These are phyloP conservation scores for Caenorhabditis latens DNA, from an alignment of 1,140 invertebrate species.

Conservation along the genomic window DNA sequence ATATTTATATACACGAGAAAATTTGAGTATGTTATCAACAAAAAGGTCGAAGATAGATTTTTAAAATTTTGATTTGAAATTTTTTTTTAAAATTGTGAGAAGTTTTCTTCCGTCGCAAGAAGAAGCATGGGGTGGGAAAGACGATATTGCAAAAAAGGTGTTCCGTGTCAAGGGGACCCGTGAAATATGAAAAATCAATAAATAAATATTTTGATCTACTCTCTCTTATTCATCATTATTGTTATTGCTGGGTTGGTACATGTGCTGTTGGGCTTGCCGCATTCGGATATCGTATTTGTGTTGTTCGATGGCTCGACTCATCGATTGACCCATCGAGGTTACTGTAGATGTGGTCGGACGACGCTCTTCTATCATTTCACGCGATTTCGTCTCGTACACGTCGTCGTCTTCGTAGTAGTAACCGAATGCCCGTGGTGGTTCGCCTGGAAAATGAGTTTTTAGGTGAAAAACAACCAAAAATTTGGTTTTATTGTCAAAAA, in stretches of 20 bases:
- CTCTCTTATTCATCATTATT: not conserved
- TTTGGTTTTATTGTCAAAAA: not conserved
- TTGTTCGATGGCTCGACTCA: constrained; percentile 68
- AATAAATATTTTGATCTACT: not conserved
- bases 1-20: not conserved
- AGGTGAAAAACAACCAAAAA: not conserved
- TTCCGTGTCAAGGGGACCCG: not conserved
- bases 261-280: constrained; percentile 71
- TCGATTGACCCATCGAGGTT: constrained; percentile 55
- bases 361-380: constrained; percentile 43
- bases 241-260: constrained; percentile 65
- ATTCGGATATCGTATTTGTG: constrained; percentile 70
- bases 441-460: constrained; percentile 10
- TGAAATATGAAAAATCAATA: not conserved
- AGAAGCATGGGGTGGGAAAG: constrained; percentile 3
- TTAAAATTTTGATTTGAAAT: too few species aligned
- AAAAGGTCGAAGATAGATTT: too few species aligned
- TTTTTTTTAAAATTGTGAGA: constrained; percentile 32
- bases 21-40: too few species aligned
- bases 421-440: constrained; percentile 64
- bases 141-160: not conserved
- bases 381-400: constrained; percentile 71
- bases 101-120: constrained; percentile 38
- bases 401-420: constrained; percentile 70
- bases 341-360: constrained; percentile 28